Percentiles rank a stretch among this genome's conserved stretches.
Conservation (phyloP, 2,113 vertebrate genomes). For the Neogobius melanostomus region DNA sequence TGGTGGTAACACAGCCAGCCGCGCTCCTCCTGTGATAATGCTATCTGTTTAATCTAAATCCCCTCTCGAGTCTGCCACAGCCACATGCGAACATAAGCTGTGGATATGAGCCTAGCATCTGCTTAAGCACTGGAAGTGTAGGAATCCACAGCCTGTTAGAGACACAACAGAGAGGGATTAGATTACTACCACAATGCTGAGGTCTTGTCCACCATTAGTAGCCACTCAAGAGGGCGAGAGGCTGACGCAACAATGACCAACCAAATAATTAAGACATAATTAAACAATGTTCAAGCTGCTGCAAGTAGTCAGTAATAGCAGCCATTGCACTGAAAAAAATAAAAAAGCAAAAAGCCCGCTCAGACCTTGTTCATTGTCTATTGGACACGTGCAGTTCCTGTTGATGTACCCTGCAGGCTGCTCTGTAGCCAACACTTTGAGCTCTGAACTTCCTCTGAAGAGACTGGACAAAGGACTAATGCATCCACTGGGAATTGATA, state of each 20-base stretch:
- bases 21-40: conserved; percentile 42
- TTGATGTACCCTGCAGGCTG: conserved; percentile 34
- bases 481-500: conserved; percentile 48
- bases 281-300: not conserved
- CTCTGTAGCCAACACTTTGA: conserved; percentile 25
- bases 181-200: conserved; percentile 29
- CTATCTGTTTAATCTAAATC: conserved; percentile 66
- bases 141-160: conserved; percentile 53
- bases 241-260: conserved; percentile 17
- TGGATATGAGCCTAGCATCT: conserved; percentile 33
- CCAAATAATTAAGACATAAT: conserved; percentile 7
- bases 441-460: conserved; percentile 38
- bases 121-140: conserved; percentile 35
- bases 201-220: conserved; percentile 31
- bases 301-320: conserved; percentile 24
- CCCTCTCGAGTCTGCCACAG: conserved; percentile 36
- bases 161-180: conserved; percentile 34
- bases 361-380: conserved; percentile 34
- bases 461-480: conserved; percentile 25
- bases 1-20: conserved; percentile 6
- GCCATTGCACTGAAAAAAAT: conserved; percentile 10
- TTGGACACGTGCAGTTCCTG: conserved; percentile 36
- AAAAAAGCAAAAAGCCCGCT: too few relatives aligned
- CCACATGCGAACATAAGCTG: conserved; percentile 28
- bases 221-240: conserved; percentile 4